A percentile compares a stretch with the other conserved stretches of the same genome.
Evolutionary conservation across 1,140 invertebrate species (phyloP).

Genomic region (Dufourea novaeangliae): DNA sequence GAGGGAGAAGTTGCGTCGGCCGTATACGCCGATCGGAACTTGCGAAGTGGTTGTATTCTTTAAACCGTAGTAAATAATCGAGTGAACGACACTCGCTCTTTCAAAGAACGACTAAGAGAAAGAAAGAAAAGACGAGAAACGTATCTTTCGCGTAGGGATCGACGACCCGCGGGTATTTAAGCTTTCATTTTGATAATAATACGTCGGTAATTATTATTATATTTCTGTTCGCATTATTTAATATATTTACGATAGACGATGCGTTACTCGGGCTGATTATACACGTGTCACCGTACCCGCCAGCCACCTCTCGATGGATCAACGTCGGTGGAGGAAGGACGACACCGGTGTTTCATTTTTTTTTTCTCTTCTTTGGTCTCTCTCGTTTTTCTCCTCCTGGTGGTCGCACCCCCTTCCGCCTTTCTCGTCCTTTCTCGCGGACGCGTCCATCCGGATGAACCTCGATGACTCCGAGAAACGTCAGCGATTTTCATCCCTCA

Average conservation of each 20-base stretch:
- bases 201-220: constrained; percentile 61
- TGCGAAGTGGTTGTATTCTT: constrained; percentile 60
- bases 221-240: constrained; percentile 71
- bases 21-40: constrained; percentile 16
- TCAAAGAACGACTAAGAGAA: constrained; percentile 49
- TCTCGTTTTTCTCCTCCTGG: constrained; percentile 2
- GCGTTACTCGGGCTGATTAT: constrained; percentile 39
- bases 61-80: constrained; percentile 67
- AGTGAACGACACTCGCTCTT: constrained; percentile 60
- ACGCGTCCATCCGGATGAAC: constrained; percentile 23
- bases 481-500: constrained; percentile 1
- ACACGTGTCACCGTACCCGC: constrained; percentile 52
- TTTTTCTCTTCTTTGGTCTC: neutral
- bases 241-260: constrained; percentile 34
- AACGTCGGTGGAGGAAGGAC: constrained; percentile 31
- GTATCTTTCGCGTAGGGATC: constrained; percentile 68
- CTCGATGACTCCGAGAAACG: constrained; percentile 19
- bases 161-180: constrained; percentile 65
- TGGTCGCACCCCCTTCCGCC: too few species aligned
- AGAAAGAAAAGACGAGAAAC: too few species aligned
- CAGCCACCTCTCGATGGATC: constrained; percentile 35
- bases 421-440: constrained; percentile 15
- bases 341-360: constrained; percentile 9
- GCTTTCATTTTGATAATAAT: constrained; percentile 66
- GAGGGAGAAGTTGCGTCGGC: constrained; percentile 22